A percentile compares a stretch with the other conserved stretches of the same genome.
Conservation (phyloP, 2,797 vertebrate genomes). For the Enteromius anoplus region DNA sequence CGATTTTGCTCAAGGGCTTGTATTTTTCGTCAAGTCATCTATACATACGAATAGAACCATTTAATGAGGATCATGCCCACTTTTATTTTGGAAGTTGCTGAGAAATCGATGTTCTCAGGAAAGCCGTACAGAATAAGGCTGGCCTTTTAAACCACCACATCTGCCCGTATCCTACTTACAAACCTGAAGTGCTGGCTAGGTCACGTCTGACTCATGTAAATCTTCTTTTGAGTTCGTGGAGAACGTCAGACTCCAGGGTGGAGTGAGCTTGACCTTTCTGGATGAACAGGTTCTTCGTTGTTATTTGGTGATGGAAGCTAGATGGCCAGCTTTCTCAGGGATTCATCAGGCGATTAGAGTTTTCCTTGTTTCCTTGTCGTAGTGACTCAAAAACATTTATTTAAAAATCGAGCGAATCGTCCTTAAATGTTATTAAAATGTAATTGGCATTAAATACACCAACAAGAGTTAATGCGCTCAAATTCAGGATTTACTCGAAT, state of each 20-base stretch:
- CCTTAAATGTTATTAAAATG: neutral
- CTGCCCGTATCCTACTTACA: constrained; percentile 13
- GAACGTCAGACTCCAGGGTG: neutral
- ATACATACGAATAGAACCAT: neutral
- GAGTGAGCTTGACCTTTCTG: neutral
- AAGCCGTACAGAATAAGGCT: neutral
- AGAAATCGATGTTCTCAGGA: constrained; percentile 7
- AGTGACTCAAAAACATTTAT: constrained; percentile 10
- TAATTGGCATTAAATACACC: neutral
- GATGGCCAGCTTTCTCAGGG: neutral
- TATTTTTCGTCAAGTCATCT: neutral
- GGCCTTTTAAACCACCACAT: neutral
- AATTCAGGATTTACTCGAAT: neutral
- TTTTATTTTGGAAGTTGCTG: constrained; percentile 18
- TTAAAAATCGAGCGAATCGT: neutral
- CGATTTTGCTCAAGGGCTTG: constrained; percentile 3
- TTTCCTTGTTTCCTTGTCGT: neutral
- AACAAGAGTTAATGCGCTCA: neutral
- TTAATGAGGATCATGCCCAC: neutral
- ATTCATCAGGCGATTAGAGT: neutral
- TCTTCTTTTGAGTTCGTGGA: constrained; percentile 12
- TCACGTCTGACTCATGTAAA: constrained; percentile 9
- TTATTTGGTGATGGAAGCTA: neutral
- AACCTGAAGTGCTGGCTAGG: neutral
- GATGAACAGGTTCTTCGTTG: constrained; percentile 13